Conservation (phyloP, 1,140 invertebrate species). For the Paralvinella palmiformis region DNA sequence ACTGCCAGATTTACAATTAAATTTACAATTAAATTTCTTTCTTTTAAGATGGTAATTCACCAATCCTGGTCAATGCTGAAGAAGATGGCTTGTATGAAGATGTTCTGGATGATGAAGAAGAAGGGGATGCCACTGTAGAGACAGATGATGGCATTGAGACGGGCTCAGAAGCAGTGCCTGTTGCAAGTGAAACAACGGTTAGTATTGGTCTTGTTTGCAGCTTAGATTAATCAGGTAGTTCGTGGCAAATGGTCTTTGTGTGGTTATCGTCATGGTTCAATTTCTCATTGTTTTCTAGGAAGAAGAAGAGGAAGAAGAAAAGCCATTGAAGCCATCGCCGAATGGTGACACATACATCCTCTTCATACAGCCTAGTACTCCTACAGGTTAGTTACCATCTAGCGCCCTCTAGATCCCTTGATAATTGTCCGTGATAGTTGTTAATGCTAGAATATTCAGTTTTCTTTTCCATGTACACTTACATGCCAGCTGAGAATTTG, state of each 20-base stretch:
- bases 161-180: slow-evolving; percentile 24
- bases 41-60: slow-evolving; percentile 5
- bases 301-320: slow-evolving; percentile 59
- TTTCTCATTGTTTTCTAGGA: slow-evolving; percentile 22
- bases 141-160: slow-evolving; percentile 29
- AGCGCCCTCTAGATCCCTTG: too few relatives aligned
- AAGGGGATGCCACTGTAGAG: slow-evolving; percentile 38
- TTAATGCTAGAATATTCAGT: too few relatives aligned
- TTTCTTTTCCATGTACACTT: too few relatives aligned
- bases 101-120: slow-evolving; percentile 36
- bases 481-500: too few relatives aligned
- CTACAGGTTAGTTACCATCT: slow-evolving; percentile 47
- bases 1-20: not conserved
- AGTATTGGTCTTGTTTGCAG: not conserved
- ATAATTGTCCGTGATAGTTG: too few relatives aligned
- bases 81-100: slow-evolving; percentile 29
- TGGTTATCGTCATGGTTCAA: not conserved
- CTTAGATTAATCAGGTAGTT: slow-evolving; percentile 3
- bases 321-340: slow-evolving; percentile 65
- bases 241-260: not conserved
- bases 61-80: slow-evolving; percentile 18
- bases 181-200: slow-evolving; percentile 31
- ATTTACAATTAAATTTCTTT: not conserved
- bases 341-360: slow-evolving; percentile 87
- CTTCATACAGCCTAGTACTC: slow-evolving; percentile 77